Percentiles rank a stretch among this genome's conserved stretches.
Conservation (phyloP, 1,140 invertebrate genomes). For the Sesamia nonagrioides region DNA sequence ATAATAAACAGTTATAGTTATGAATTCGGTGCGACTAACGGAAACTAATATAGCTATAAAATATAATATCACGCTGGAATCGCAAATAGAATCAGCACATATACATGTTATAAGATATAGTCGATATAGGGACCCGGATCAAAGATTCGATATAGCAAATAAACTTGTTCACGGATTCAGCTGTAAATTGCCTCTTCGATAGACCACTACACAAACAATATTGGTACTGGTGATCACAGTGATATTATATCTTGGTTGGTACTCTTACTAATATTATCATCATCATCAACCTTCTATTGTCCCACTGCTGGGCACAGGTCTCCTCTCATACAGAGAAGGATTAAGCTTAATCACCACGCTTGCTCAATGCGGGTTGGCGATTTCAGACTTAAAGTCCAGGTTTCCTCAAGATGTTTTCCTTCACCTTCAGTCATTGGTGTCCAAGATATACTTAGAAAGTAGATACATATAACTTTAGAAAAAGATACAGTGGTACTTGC, state of each 20-base stretch:
- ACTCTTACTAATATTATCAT: too few relatives aligned
- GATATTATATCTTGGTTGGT: slow-evolving; percentile 8
- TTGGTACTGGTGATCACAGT: slow-evolving; percentile 17
- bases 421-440: too few relatives aligned
- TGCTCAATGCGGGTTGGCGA: too few relatives aligned
- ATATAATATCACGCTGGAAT: neutral
- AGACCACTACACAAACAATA: slow-evolving; percentile 5
- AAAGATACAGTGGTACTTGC: too few relatives aligned
- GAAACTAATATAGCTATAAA: neutral
- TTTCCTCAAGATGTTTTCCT: too few relatives aligned
- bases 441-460: too few relatives aligned
- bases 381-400: too few relatives aligned
- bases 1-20: slow-evolving; percentile 29
- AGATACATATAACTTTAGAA: too few relatives aligned
- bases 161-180: slow-evolving; percentile 6
- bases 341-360: too few relatives aligned
- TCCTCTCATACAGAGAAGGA: too few relatives aligned
- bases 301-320: too few relatives aligned
- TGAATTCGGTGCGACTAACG: neutral
- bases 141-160: slow-evolving; percentile 21
- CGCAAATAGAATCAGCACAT: neutral
- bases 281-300: too few relatives aligned
- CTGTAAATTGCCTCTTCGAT: slow-evolving; percentile 24
- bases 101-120: neutral
- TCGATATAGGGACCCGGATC: slow-evolving; percentile 5